Conservation (phyloP, 2,797 vertebrate genomes). For the Psittacula echo region DNA sequence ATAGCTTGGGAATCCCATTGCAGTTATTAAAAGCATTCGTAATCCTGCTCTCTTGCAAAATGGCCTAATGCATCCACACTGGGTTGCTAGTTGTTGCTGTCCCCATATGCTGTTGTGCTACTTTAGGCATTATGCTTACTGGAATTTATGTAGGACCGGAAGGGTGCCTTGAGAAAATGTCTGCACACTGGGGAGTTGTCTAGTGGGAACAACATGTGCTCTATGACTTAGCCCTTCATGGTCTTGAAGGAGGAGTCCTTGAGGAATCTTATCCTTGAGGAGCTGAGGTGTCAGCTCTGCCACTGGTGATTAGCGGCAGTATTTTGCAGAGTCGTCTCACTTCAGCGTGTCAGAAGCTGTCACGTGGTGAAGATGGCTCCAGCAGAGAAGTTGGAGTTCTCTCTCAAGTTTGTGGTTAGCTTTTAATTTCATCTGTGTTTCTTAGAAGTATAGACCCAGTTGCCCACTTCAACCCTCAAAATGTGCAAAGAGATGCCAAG, state of each 20-base stretch:
- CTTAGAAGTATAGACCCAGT: background rate
- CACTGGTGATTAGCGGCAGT: background rate
- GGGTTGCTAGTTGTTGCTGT: background rate
- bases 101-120: background rate
- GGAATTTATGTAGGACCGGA: background rate
- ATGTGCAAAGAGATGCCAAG: background rate
- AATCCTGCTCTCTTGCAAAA: background rate
- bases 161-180: background rate
- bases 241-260: background rate
- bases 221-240: background rate
- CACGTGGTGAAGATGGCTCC: background rate
- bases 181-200: background rate
- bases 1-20: background rate
- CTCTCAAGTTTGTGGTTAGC: background rate
- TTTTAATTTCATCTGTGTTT: background rate
- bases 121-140: background rate
- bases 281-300: background rate
- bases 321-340: background rate
- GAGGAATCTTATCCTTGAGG: accelerated
- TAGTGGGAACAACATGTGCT: background rate
- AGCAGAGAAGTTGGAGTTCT: background rate
- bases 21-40: background rate
- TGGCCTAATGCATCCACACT: background rate
- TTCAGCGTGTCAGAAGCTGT: background rate
- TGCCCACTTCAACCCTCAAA: background rate